These are phyloP conservation scores for Trichonephila clavipes DNA, from an alignment of 1,140 invertebrate genomes.

Conservation along the genomic window DNA sequence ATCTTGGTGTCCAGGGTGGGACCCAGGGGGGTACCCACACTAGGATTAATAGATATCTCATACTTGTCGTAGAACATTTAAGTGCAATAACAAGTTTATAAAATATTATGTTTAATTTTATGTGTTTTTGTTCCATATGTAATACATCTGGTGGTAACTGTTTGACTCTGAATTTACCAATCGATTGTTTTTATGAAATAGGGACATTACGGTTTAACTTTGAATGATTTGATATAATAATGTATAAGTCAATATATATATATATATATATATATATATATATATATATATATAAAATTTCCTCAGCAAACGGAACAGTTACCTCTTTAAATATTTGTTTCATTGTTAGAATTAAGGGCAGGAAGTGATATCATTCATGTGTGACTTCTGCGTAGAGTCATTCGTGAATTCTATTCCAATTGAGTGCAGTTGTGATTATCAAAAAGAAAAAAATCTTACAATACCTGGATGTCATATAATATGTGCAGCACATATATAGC, in stretches of 20 bases:
- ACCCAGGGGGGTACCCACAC: no score
- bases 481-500: no score
- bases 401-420: background rate
- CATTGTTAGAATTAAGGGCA: constrained; percentile 21
- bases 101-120: no score
- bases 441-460: background rate
- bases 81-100: no score
- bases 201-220: background rate
- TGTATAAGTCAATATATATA: background rate
- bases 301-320: background rate
- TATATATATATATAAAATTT: background rate
- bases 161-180: background rate
- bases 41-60: no score
- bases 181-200: background rate
- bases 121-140: no score
- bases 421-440: background rate
- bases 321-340: constrained; percentile 13
- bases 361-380: constrained; percentile 14
- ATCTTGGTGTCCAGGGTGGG: no score
- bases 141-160: background rate
- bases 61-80: no score
- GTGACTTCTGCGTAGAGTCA: background rate
- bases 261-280: no score
- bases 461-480: background rate
- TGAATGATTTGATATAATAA: background rate